Evolutionary conservation across 2,888 invertebrate genomes (phyloP), one percentile per base, ranked within the genome.

Genomic region (Pseudococcus longispinus): DNA sequence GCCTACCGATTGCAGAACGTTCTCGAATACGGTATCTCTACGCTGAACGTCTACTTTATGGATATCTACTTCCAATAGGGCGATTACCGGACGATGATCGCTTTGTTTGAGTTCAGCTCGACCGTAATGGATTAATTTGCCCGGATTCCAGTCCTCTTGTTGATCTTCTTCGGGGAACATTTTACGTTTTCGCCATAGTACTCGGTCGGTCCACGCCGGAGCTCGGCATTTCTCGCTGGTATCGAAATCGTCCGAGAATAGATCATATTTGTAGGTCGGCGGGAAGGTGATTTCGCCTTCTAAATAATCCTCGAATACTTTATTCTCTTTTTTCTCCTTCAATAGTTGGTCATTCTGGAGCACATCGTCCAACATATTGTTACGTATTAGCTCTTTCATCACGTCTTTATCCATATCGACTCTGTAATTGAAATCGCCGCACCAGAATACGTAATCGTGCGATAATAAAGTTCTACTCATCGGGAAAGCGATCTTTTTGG

Each of bases 401-500:
- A 97, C 97, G 8, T 98, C 98, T 90, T 97, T 97, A 89, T 96
- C 95, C 93, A 99, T 94, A 91, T 99, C 98, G 87, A 99, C 95
- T 87, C 99, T 94, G 90, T 99, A 99, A 91, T 99, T 99, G 91
- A 99, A 99, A 92, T 99, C 99, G 0, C 99, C 99, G 91, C 98
- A 97, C 99, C 99, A 99, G 91, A 99, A 98, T 0, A 99, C 95
- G 91, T 98, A 98, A 91, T 99, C 99, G 90, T 99, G 99, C 1
- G 97, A 96, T 91, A 96, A 96, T 8, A 99, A 92, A 0, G 96
- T 95, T 88, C 97, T 93, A 13, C 97, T 97, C 96, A 97, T 96
- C 0, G 97, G 97, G 90, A 97, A 97, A 11, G 94, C 93, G 87
- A 97, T 93, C 92, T 97, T 98, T 89, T 96, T 93, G 0, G 96